A percentile compares a stretch with the other conserved stretches of the same genome.
Conservation (phyloP, 2,888 invertebrate genomes). For the Baronia brevicornis region DNA sequence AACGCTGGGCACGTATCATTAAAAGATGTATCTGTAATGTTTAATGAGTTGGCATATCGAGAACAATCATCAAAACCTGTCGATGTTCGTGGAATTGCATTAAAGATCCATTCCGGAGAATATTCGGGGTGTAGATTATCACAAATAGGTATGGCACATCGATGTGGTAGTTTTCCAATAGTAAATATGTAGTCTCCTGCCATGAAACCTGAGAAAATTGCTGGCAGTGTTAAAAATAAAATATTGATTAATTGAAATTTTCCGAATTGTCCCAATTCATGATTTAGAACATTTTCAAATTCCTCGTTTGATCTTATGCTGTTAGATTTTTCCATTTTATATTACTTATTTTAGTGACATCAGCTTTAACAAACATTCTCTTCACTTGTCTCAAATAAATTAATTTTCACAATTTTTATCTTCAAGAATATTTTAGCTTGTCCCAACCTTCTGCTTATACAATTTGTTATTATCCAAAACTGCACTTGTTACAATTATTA, state of each 20-base stretch:
- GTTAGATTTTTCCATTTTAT: conserved; percentile 26
- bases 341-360: neutral
- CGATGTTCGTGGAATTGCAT: conserved; percentile 45
- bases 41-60: conserved; percentile 37
- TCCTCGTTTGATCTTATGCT: conserved; percentile 31
- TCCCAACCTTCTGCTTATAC: too few relatives aligned
- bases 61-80: conserved; percentile 51
- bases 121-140: conserved; percentile 42
- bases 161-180: conserved; percentile 48
- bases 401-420: too few relatives aligned
- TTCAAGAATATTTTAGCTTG: too few relatives aligned
- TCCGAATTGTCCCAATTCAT: conserved; percentile 53
- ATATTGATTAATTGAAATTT: conserved; percentile 52
- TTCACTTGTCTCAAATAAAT: too few relatives aligned
- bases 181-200: conserved; percentile 61
- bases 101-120: conserved; percentile 46
- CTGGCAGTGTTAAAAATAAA: conserved; percentile 40
- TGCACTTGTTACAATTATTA: too few relatives aligned
- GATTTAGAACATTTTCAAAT: conserved; percentile 49
- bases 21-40: conserved; percentile 19
- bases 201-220: conserved; percentile 50
- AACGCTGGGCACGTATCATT: conserved; percentile 35
- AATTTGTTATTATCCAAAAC: too few relatives aligned
- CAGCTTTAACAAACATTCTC: neutral
- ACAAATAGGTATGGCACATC: conserved; percentile 51